Conservation (phyloP, 2,113 vertebrate species). For the Capreolus pygargus region DNA sequence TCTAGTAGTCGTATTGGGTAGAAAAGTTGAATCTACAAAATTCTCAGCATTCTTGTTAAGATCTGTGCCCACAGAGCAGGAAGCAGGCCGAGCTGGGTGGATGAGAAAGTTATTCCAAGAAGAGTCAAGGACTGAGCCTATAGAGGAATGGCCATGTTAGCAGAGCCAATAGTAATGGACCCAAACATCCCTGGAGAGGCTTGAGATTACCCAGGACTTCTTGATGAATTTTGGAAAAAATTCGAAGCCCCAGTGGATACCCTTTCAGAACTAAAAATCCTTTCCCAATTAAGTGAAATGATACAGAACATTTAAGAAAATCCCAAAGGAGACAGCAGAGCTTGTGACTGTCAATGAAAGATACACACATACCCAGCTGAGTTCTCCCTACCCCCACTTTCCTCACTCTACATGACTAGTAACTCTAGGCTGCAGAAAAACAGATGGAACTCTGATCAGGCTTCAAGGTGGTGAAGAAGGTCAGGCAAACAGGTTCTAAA, state of each 20-base stretch:
- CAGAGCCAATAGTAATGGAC: neutral
- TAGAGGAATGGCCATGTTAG: neutral
- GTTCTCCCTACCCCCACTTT: no score
- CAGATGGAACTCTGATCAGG: fast-evolving
- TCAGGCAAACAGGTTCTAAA: neutral
- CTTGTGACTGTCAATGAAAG: neutral
- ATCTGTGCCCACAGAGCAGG: neutral
- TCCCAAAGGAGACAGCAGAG: neutral
- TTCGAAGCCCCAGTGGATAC: neutral
- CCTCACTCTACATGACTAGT: no score
- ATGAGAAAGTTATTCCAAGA: neutral
- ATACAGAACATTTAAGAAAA: neutral
- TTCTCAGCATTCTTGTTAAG: neutral
- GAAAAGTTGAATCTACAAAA: neutral
- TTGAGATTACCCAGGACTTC: conserved; percentile 12
- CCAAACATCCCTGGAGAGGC: neutral
- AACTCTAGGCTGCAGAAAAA: neutral
- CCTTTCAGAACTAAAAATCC: neutral
- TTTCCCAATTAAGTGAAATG: conserved; percentile 8
- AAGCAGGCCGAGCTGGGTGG: neutral
- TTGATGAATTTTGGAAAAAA: neutral
- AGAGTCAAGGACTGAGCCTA: neutral
- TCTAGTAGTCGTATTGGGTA: neutral
- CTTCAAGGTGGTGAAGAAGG: neutral
- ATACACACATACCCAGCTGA: neutral